These are phyloP conservation scores for Cheiracanthium punctorium DNA, from an alignment of 2,888 invertebrate species.

Conservation along the genomic window DNA sequence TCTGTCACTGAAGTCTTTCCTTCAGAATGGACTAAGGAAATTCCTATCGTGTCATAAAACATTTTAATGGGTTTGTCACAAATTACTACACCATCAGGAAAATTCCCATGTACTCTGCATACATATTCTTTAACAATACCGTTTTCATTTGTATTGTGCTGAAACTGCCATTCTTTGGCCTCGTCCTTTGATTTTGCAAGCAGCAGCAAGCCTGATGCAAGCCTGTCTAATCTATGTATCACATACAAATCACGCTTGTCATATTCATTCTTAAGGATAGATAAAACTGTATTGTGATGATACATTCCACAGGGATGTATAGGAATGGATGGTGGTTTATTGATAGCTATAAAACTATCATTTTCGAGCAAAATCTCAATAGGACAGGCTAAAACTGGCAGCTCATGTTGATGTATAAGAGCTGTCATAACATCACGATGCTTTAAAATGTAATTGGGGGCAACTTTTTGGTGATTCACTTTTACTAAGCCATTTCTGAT, in stretches of 20 bases:
- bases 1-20: constrained; percentile 95
- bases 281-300: constrained; percentile 96
- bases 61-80: constrained; percentile 94
- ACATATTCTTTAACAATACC: constrained; percentile 96
- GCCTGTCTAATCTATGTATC: constrained; percentile 95
- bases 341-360: constrained; percentile 99
- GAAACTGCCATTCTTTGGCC: constrained; percentile 95
- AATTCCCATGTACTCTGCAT: constrained; percentile 95
- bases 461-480: constrained; percentile 81
- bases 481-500: constrained; percentile 54
- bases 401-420: constrained; percentile 92
- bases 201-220: constrained; percentile 94
- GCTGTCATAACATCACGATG: constrained; percentile 95
- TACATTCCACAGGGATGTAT: constrained; percentile 99
- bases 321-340: constrained; percentile 99
- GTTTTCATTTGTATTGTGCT: constrained; percentile 92
- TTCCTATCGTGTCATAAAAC: constrained; percentile 95
- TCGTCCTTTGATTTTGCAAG: constrained; percentile 95
- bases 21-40: constrained; percentile 93
- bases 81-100: constrained; percentile 85
- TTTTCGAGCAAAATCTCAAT: constrained; percentile 98
- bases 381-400: constrained; percentile 95
- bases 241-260: constrained; percentile 92
- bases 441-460: constrained; percentile 91
- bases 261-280: constrained; percentile 96